Evolutionary conservation across 2,113 vertebrate species (phyloP).

Genomic region (Lepidothrix coronata): DNA sequence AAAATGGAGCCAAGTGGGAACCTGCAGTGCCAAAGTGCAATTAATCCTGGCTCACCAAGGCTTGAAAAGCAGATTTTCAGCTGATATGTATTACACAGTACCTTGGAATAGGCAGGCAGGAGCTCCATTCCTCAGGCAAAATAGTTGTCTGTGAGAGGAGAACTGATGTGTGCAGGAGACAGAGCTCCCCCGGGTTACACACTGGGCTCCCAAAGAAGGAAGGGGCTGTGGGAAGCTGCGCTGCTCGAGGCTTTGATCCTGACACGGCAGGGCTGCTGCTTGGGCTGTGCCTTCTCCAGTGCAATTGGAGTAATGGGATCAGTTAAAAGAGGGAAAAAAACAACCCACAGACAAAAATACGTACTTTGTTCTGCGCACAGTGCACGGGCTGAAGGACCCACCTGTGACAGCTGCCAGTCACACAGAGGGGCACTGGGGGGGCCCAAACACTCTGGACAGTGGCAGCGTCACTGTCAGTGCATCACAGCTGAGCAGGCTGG

Average conservation of each 20-base stretch:
- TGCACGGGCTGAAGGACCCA: not conserved
- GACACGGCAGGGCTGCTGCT: not conserved
- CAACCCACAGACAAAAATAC: not conserved
- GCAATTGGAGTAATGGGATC: accelerated
- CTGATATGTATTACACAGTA: not conserved
- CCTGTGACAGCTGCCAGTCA: not conserved
- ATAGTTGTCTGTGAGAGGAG: not conserved
- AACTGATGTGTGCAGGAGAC: not conserved
- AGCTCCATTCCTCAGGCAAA: not conserved
- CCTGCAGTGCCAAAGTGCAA: not conserved
- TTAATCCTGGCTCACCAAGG: not conserved
- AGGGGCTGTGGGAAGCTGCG: not conserved
- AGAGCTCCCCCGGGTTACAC: not conserved
- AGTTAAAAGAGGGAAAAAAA: accelerated
- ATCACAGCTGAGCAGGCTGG: not conserved
- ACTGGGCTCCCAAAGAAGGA: not conserved
- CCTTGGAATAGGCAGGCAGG: not conserved
- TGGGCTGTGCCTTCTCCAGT: not conserved
- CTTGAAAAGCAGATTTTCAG: not conserved
- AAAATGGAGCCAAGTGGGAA: not conserved
- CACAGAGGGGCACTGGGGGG: accelerated
- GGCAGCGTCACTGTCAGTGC: accelerated
- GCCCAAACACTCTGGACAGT: accelerated
- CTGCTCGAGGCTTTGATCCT: not conserved
- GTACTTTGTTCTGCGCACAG: accelerated